Percentiles rank a stretch among this genome's conserved stretches.
These are phyloP conservation scores for Pipistrellus nathusii DNA, from an alignment of 2,797 vertebrate species.

Conservation along the genomic window DNA sequence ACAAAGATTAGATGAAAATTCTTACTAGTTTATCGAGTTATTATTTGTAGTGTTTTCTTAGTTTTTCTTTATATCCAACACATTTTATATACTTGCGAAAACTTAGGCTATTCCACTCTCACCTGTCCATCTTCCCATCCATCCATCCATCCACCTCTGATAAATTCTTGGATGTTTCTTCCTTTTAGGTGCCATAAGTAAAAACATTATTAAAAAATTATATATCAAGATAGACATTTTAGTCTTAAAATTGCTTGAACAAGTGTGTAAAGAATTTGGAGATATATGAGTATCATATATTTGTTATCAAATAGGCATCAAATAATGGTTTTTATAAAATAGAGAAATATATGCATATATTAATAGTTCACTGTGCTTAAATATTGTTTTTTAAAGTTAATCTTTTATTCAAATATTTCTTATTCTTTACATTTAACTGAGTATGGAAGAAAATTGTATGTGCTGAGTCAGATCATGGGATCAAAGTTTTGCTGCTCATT, in stretches of 20 bases:
- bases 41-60: background rate
- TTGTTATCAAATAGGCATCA: background rate
- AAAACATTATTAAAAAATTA: constrained; percentile 7
- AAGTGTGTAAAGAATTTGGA: constrained; percentile 1
- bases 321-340: background rate
- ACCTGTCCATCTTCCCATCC: background rate
- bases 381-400: constrained; percentile 26
- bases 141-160: background rate
- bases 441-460: background rate
- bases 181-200: background rate
- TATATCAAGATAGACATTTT: background rate
- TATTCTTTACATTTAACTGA: constrained; percentile 24
- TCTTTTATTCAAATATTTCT: constrained; percentile 35
- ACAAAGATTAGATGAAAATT: background rate
- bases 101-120: background rate
- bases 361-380: background rate
- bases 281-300: background rate
- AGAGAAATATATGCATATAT: background rate
- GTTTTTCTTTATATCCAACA: constrained; percentile 38
- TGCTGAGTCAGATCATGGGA: background rate
- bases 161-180: constrained; percentile 22
- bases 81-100: background rate
- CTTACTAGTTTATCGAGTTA: constrained; percentile 1
- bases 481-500: constrained; percentile 28
- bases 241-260: constrained; percentile 58